A percentile compares a stretch with the other conserved stretches of the same genome.
Conservation (phyloP, 2,888 invertebrate species). For the Eurois occulta region DNA sequence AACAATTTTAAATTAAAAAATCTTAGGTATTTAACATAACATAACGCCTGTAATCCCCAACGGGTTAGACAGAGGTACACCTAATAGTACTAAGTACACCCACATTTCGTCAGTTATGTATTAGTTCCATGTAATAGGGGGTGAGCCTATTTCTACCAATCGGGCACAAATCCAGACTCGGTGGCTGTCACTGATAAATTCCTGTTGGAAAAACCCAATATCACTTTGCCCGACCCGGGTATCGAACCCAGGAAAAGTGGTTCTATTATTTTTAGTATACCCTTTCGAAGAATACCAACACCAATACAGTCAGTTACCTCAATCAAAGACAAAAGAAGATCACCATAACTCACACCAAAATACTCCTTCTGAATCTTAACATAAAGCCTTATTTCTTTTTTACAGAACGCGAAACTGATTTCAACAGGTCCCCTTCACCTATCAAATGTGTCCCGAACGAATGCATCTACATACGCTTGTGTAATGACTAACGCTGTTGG, state of each 20-base stretch:
- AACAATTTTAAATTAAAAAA: neutral
- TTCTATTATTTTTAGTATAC: no score
- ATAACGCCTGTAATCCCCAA: no score
- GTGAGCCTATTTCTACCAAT: neutral
- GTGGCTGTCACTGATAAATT: neutral
- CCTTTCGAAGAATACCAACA: neutral
- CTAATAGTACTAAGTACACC: neutral
- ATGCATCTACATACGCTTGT: conserved; percentile 91
- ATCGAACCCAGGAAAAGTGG: neutral
- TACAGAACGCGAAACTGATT: conserved; percentile 81
- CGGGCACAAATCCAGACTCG: neutral
- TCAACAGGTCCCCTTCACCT: conserved; percentile 74
- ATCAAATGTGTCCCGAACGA: conserved; percentile 78
- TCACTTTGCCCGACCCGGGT: no score
- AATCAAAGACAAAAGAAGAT: conserved; percentile 4
- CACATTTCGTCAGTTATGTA: neutral
- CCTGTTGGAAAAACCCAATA: neutral
- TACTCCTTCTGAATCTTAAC: neutral
- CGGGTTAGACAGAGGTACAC: neutral
- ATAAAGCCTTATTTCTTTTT: conserved; percentile 27
- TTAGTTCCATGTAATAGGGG: neutral
- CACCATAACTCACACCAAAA: conserved; percentile 1
- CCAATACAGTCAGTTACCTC: neutral
- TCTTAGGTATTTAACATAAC: neutral
- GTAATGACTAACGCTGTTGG: conserved; percentile 91